A percentile compares a stretch with the other conserved stretches of the same genome.
Evolutionary conservation across 2,113 vertebrate species (phyloP).

Genomic region (sheep (Ovis aries)): DNA sequence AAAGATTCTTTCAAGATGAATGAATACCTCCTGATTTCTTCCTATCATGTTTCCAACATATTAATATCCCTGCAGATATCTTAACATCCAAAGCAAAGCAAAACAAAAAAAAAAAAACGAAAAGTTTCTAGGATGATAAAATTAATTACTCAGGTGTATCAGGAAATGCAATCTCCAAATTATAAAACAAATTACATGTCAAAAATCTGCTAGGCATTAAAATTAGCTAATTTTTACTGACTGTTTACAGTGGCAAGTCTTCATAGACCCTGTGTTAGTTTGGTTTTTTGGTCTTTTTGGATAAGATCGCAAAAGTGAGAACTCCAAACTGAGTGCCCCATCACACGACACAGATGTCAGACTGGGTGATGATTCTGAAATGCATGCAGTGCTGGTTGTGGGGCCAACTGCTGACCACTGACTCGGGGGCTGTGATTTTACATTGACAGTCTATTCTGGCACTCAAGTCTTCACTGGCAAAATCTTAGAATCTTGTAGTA

Average conservation of each 20-base stretch:
- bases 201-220: background rate
- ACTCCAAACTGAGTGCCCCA: background rate
- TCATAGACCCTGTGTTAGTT: background rate
- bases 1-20: background rate
- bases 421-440: background rate
- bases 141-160: background rate
- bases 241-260: background rate
- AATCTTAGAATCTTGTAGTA: background rate
- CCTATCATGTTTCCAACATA: background rate
- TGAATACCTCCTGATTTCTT: background rate
- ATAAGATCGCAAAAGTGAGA: background rate
- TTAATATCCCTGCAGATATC: background rate
- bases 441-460: background rate
- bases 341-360: background rate
- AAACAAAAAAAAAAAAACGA: background rate
- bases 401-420: background rate
- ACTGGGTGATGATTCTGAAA: background rate
- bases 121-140: background rate
- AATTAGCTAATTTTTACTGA: background rate
- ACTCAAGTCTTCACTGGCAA: background rate
- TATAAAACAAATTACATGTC: background rate
- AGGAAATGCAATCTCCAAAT: background rate
- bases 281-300: background rate
- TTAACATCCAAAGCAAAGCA: background rate
- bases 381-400: background rate